Percentiles rank a stretch among this genome's conserved stretches.
Evolutionary conservation across 2,113 vertebrate genomes (phyloP).

Genomic region (Trochalopteron elliotii): DNA sequence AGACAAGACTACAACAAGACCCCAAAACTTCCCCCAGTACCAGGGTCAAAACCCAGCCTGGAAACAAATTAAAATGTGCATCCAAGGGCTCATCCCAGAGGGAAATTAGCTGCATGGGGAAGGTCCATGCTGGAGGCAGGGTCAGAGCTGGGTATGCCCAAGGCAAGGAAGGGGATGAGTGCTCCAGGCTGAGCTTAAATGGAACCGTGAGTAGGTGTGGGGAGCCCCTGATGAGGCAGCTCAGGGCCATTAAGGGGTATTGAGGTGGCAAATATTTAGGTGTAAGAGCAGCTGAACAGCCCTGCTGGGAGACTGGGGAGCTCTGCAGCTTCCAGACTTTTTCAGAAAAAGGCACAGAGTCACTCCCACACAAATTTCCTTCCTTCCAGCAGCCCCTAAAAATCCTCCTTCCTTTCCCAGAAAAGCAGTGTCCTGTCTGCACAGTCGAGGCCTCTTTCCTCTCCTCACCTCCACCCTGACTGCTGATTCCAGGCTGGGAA

Average conservation of each 20-base stretch:
- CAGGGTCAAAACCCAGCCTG: not conserved
- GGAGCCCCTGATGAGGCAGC: not conserved
- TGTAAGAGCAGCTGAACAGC: not conserved
- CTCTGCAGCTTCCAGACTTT: not conserved
- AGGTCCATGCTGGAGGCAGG: accelerated
- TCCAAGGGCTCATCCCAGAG: not conserved
- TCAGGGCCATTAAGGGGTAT: not conserved
- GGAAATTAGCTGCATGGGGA: not conserved
- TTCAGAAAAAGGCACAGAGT: not conserved
- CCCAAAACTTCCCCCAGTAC: not conserved
- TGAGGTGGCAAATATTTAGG: not conserved
- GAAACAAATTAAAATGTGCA: accelerated
- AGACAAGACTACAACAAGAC: not conserved
- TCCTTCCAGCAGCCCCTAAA: not conserved
- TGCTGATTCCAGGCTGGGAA: not conserved
- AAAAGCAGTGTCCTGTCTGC: not conserved
- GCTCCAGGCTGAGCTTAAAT: not conserved
- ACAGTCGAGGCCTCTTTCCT: not conserved
- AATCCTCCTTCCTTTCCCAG: not conserved
- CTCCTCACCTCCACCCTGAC: not conserved
- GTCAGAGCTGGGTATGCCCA: accelerated
- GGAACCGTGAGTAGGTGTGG: accelerated
- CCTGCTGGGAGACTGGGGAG: accelerated
- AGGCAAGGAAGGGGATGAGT: accelerated
- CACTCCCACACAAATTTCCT: not conserved